Evolutionary conservation across 2,797 vertebrate genomes (phyloP).

Genomic region (Enteromius radiatus): DNA sequence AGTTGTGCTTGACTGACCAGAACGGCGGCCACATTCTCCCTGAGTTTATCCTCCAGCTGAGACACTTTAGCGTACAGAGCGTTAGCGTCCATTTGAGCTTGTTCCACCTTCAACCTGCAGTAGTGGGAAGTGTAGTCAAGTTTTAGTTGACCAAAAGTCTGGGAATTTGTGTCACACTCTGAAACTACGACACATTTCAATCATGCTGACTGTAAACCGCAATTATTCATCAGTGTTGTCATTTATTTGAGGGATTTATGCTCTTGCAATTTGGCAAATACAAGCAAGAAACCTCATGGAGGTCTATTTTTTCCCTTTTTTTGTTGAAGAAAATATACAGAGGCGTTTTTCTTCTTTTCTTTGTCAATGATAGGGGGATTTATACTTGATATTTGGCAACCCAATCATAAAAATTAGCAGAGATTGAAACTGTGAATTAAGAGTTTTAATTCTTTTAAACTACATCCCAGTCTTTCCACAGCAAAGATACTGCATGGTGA

Average conservation of each 20-base stretch:
- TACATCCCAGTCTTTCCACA: too few relatives aligned
- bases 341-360: not conserved
- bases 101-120: constrained; percentile 77
- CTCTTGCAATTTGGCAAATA: not conserved
- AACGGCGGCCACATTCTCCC: constrained; percentile 83
- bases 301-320: not conserved
- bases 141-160: too few relatives aligned
- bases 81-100: constrained; percentile 73
- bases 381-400: too few relatives aligned
- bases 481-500: too few relatives aligned
- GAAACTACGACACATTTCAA: too few relatives aligned
- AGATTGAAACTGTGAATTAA: too few relatives aligned
- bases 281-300: not conserved
- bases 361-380: not conserved
- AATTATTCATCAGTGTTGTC: not conserved
- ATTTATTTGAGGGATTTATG: not conserved
- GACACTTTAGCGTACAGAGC: constrained; percentile 75
- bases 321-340: not conserved
- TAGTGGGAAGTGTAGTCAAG: not conserved
- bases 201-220: not conserved
- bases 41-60: constrained; percentile 81
- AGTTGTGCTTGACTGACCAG: constrained; percentile 85
- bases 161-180: too few relatives aligned
- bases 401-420: too few relatives aligned
- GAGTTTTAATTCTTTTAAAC: too few relatives aligned